Conservation (phyloP, 1,140 invertebrate genomes). For the Andrena cerasifolii region DNA sequence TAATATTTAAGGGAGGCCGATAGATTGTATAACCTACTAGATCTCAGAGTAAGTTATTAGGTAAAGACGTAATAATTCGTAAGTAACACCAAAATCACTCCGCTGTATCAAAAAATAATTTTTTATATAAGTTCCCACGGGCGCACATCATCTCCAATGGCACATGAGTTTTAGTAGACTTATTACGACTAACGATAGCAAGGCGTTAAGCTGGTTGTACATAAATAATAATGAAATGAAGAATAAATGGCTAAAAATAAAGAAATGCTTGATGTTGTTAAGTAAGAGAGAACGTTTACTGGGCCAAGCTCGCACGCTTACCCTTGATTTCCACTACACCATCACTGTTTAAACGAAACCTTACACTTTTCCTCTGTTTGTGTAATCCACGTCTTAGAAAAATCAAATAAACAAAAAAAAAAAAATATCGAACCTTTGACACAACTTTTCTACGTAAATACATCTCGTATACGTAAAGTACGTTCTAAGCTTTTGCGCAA, state of each 20-base stretch:
- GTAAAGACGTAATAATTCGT: conserved; percentile 71
- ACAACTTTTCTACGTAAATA: conserved; percentile 1
- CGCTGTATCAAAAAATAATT: conserved; percentile 79
- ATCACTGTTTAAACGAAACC: conserved; percentile 15
- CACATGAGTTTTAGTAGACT: conserved; percentile 75
- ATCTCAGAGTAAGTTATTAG: conserved; percentile 80
- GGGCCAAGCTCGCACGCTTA: conserved; percentile 32
- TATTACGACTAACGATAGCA: conserved; percentile 73
- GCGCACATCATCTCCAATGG: conserved; percentile 80
- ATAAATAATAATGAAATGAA: conserved; percentile 78
- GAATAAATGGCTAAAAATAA: conserved; percentile 78
- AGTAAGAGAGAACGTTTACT: conserved; percentile 67
- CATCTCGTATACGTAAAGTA: not conserved
- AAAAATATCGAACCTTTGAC: not conserved
- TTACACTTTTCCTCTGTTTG: conserved; percentile 13
- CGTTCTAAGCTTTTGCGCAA: not conserved
- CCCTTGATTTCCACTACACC: conserved; percentile 31
- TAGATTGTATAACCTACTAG: conserved; percentile 79
- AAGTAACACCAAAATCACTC: conserved; percentile 81
- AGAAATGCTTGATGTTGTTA: conserved; percentile 77
- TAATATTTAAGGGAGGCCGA: conserved; percentile 74
- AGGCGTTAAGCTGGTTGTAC: conserved; percentile 76
- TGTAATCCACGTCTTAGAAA: not conserved
- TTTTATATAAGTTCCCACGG: conserved; percentile 80
- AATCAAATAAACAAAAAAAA: conserved; percentile 6